Percentiles rank a stretch among this genome's conserved stretches.
Evolutionary conservation across 2,797 vertebrate species (phyloP).

Genomic region (Smutsia temminckii): DNA sequence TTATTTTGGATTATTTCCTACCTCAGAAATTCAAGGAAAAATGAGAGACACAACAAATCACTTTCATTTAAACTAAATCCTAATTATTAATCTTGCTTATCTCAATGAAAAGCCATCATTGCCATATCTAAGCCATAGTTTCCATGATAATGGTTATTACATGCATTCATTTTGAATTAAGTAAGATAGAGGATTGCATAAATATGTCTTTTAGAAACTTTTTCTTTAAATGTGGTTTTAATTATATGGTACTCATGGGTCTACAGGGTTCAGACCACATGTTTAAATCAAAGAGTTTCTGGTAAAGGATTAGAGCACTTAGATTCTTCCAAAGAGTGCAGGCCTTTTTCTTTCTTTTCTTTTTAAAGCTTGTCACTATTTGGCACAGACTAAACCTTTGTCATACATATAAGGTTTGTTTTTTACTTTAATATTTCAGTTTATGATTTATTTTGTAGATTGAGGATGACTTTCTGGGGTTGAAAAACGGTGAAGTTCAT

Average conservation of each 20-base stretch:
- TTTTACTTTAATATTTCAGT: constrained; percentile 57
- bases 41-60: background rate
- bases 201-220: constrained; percentile 8
- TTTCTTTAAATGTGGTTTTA: constrained; percentile 59
- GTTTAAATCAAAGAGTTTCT: constrained; percentile 60
- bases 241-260: background rate
- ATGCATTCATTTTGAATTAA: background rate
- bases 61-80: constrained; percentile 39
- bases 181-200: background rate
- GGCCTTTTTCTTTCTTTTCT: constrained; percentile 9
- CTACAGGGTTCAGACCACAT: constrained; percentile 7
- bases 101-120: constrained; percentile 9
- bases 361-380: constrained; percentile 11
- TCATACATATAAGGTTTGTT: constrained; percentile 25
- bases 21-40: constrained; percentile 5
- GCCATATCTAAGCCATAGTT: background rate
- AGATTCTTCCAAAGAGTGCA: background rate
- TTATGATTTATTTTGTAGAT: constrained; percentile 47
- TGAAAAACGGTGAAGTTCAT: constrained; percentile 16
- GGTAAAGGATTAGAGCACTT: constrained; percentile 33
- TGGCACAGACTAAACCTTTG: constrained; percentile 30
- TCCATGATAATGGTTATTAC: background rate
- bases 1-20: background rate
- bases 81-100: constrained; percentile 18
- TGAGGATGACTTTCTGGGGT: constrained; percentile 3